Conservation (phyloP, 1,140 invertebrate species). For the Coptotermes formosanus region DNA sequence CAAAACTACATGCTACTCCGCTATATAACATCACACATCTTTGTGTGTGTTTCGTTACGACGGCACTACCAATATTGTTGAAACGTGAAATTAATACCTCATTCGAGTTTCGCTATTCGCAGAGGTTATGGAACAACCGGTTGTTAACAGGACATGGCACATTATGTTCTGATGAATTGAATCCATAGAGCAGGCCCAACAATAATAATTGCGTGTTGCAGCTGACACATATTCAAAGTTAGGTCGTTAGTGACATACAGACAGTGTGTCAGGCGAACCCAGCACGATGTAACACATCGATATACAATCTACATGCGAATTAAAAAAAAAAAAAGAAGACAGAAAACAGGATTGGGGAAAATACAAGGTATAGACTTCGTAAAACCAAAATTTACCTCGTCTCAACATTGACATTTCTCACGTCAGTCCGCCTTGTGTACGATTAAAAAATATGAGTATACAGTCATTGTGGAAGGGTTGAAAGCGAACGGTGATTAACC, state of each 20-base stretch:
- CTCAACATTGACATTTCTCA: neutral
- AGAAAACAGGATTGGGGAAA: neutral
- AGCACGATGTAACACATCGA: neutral
- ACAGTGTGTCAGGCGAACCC: neutral
- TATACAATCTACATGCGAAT: neutral
- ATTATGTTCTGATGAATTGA: neutral
- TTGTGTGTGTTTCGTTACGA: neutral
- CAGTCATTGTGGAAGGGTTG: too few species aligned
- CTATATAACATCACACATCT: neutral
- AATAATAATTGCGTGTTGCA: neutral
- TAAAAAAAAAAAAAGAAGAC: neutral
- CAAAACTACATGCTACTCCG: neutral
- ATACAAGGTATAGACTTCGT: neutral
- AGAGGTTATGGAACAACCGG: neutral
- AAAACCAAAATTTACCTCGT: too few species aligned
- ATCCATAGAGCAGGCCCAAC: neutral
- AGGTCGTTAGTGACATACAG: neutral
- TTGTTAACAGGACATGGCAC: neutral
- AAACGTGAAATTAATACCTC: neutral
- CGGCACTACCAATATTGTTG: neutral
- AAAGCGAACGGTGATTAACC: too few species aligned
- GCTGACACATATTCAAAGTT: slow-evolving; percentile 5
- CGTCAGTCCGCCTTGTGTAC: too few species aligned
- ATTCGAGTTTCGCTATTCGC: neutral
- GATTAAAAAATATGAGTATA: too few species aligned